Conservation (phyloP, 2,113 vertebrate genomes). For the Pterocles orientalis region DNA sequence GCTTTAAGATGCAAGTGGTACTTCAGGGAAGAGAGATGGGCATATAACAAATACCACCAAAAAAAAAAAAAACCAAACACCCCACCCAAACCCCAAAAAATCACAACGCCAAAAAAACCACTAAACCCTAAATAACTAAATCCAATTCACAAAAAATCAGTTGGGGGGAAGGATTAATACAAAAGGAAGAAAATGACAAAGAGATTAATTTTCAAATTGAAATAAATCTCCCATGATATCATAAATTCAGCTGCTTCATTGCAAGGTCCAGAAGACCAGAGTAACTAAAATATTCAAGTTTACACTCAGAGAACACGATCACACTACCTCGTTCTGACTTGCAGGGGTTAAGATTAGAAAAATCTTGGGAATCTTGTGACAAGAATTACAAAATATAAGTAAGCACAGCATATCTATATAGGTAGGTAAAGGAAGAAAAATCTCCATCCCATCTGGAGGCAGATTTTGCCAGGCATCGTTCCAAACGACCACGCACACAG, state of each 20-base stretch:
- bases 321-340: neutral
- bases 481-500: neutral
- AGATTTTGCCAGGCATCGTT: neutral
- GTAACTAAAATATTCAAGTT: neutral
- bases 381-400: neutral
- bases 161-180: neutral
- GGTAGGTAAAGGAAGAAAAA: neutral
- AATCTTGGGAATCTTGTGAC: neutral
- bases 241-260: neutral
- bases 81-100: too few relatives aligned
- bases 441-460: neutral
- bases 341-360: constrained; percentile 13
- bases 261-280: neutral
- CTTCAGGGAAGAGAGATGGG: neutral
- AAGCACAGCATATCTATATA: neutral
- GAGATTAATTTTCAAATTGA: neutral
- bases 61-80: too few relatives aligned
- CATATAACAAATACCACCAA: neutral
- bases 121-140: neutral
- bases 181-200: neutral
- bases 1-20: neutral
- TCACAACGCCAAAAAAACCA: neutral
- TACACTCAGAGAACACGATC: neutral
- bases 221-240: neutral
- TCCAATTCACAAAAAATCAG: neutral